These are phyloP conservation scores for Cardiocondyla obscurior DNA, from an alignment of 1,140 invertebrate genomes.

Conservation along the genomic window DNA sequence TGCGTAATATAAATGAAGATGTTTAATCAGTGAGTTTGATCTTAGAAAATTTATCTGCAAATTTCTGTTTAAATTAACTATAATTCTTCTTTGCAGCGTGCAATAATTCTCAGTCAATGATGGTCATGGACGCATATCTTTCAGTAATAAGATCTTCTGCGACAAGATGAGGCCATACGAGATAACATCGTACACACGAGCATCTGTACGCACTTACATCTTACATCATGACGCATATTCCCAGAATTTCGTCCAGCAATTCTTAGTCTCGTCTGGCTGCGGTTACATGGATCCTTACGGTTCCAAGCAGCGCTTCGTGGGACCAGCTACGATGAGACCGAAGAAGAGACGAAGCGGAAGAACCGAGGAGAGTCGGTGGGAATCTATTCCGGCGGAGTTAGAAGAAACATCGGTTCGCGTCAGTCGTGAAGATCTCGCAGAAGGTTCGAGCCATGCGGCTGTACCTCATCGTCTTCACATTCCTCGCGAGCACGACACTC, in stretches of 20 bases:
- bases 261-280: constrained; percentile 13
- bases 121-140: constrained; percentile 20
- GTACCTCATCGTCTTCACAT: constrained; percentile 57
- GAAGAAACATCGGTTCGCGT: constrained; percentile 7
- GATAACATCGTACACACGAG: constrained; percentile 57
- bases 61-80: not conserved
- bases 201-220: constrained; percentile 58
- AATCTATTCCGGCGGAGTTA: constrained; percentile 47
- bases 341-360: constrained; percentile 54
- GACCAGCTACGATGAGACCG: constrained; percentile 29
- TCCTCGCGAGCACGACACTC: constrained; percentile 53
- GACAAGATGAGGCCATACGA: constrained; percentile 49
- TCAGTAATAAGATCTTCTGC: constrained; percentile 59
- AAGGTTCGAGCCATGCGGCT: constrained; percentile 58
- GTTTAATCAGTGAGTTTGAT: not conserved
- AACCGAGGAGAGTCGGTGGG: constrained; percentile 54
- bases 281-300: constrained; percentile 31
- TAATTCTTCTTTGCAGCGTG: not conserved
- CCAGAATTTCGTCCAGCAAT: constrained; percentile 61
- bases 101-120: not conserved
- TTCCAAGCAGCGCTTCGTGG: constrained; percentile 27
- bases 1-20: not conserved
- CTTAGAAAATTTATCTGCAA: not conserved
- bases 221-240: constrained; percentile 61
- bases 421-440: constrained; percentile 55